Percentiles rank a stretch among this genome's conserved stretches.
Conservation (phyloP, 2,113 vertebrate genomes). For the Erinaceus europaeus region DNA sequence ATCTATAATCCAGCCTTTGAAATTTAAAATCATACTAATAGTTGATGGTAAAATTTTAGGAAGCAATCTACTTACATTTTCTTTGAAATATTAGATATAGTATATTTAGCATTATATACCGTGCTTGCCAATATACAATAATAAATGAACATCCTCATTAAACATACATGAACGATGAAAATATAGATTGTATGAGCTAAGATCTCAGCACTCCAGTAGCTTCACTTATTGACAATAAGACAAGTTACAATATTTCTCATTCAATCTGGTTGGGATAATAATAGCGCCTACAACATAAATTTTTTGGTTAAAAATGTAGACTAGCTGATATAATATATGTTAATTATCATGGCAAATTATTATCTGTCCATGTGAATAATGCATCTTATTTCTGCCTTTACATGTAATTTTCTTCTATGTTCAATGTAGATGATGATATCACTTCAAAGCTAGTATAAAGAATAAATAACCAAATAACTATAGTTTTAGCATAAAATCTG, state of each 20-base stretch:
- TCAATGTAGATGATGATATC: background rate
- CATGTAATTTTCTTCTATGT: background rate
- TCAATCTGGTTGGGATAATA: background rate
- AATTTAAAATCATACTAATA: background rate
- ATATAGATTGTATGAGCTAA: background rate
- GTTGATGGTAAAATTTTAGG: background rate
- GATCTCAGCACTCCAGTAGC: background rate
- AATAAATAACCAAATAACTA: background rate
- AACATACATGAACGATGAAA: slow-evolving; percentile 1
- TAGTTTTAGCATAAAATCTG: background rate
- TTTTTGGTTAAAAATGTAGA: slow-evolving; percentile 1
- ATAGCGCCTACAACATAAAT: background rate
- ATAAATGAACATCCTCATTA: no score
- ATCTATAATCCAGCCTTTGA: background rate
- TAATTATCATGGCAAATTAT: background rate
- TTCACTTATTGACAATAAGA: background rate
- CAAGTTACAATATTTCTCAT: background rate
- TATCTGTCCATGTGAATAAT: background rate
- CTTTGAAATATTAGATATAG: background rate
- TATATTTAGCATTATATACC: background rate
- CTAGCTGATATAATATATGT: background rate
- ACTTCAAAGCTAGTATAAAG: background rate
- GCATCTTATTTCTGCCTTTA: background rate
- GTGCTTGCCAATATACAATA: background rate
- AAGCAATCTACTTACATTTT: background rate